These are phyloP conservation scores for Torymus aiolomorphi DNA, from an alignment of 2,888 invertebrate species.

Conservation along the genomic window DNA sequence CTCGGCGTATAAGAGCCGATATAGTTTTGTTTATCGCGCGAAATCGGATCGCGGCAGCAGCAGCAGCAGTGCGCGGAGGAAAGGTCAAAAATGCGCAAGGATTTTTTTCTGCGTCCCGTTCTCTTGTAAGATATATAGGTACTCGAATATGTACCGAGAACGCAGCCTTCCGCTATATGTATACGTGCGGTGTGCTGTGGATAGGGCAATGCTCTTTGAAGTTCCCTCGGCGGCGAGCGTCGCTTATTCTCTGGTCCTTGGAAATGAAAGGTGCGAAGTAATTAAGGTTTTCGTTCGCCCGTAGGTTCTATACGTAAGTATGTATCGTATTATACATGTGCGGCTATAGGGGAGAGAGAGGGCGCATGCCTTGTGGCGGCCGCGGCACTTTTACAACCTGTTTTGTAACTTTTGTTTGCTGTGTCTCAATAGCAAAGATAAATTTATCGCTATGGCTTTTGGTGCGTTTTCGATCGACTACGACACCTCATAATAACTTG, in stretches of 20 bases:
- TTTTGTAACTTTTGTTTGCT: constrained; percentile 45
- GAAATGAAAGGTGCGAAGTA: constrained; percentile 50
- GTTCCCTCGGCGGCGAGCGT: no score
- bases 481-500: neutral
- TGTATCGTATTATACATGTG: neutral
- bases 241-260: constrained; percentile 19
- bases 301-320: neutral
- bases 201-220: no score
- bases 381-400: constrained; percentile 34
- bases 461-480: neutral
- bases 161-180: no score
- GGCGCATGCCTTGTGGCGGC: no score
- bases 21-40: constrained; percentile 1
- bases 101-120: neutral
- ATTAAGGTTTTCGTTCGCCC: constrained; percentile 40
- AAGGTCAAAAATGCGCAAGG: neutral
- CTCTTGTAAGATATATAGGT: no score
- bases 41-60: neutral
- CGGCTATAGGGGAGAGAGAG: neutral
- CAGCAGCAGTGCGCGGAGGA: neutral
- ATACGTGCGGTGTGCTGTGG: no score
- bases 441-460: constrained; percentile 7
- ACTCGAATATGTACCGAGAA: no score
- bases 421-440: constrained; percentile 22
- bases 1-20: no score